Evolutionary conservation across 2,888 invertebrate species (phyloP), one percentile per base, ranked within the genome.

Genomic region (Siphlonurus alternatus): DNA sequence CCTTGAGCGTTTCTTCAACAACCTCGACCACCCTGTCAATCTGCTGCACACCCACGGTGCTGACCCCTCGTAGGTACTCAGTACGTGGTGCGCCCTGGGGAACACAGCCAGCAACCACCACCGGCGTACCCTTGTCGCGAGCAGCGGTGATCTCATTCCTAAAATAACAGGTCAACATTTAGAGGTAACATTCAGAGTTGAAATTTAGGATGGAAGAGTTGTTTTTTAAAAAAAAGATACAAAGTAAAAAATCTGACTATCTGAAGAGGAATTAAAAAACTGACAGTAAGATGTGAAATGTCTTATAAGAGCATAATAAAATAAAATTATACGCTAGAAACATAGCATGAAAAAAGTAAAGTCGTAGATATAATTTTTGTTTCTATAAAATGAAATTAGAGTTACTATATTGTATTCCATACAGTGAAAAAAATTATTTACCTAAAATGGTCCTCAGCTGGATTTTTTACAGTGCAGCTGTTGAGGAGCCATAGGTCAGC

Each of bases 91-190:
- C 89, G 0, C 95, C 96, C 76, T 97, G 97, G 0, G 97, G 93
- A 3, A 98, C 97, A 76, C 98, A 99, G 0, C 98, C 98, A 0
- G 98, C 95, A n/a, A 97, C 85, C 1, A 99, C 95, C 19, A 98
- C 83, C 69, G 86, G 84, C 70, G 94, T 91, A 0, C 89, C 89
- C 1, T 79, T 78, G 25, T 81, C 81, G 70, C 81, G 81, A 0
- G 89, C 95, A 3, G 83, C 77, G 67, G 87, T 84, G 62, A 97
- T 76, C 66, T 78, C 78, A 63, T 63, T 63, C 23, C 64, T 64
- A n/a, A 0, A n/a, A n/a, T 19, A 59, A 59, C n/a, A n/a, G n/a
- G n/a, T 10, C 18, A 24, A n/a, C n/a, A n/a, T n/a, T n/a, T n/a
- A n/a, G n/a, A n/a, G n/a, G n/a, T n/a, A n/a, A n/a, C n/a, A n/a